Percentiles rank a stretch among this genome's conserved stretches.
These are phyloP conservation scores for Gouania willdenowi DNA, from an alignment of 2,797 vertebrate genomes.

Conservation along the genomic window DNA sequence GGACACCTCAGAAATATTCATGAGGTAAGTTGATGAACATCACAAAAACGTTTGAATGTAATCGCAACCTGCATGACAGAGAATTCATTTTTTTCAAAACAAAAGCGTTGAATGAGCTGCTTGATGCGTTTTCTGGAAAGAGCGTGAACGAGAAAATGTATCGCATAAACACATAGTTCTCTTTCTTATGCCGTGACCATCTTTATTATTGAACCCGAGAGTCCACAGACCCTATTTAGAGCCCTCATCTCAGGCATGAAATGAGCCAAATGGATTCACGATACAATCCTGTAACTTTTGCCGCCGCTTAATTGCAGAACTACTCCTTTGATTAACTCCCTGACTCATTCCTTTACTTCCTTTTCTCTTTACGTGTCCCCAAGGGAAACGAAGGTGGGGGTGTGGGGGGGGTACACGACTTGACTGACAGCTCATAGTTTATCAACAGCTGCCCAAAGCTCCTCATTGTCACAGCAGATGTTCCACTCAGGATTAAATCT, in stretches of 20 bases:
- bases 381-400: constrained; percentile 25
- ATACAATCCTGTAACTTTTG: constrained; percentile 60
- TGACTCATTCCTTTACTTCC: constrained; percentile 8
- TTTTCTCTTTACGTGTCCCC: constrained; percentile 5
- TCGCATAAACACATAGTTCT: constrained; percentile 28
- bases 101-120: too few relatives aligned
- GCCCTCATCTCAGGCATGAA: constrained; percentile 51
- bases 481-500: constrained; percentile 52
- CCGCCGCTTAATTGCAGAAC: constrained; percentile 64
- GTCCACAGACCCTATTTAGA: constrained; percentile 40
- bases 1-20: constrained; percentile 31
- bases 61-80: constrained; percentile 22
- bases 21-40: constrained; percentile 29
- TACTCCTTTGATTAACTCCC: constrained; percentile 62
- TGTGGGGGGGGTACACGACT: constrained; percentile 7
- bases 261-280: constrained; percentile 54
- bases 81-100: constrained; percentile 13
- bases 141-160: constrained; percentile 14
- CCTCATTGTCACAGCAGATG: constrained; percentile 37
- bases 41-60: constrained; percentile 27
- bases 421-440: constrained; percentile 57
- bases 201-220: constrained; percentile 36
- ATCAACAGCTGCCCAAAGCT: constrained; percentile 55
- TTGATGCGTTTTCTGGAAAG: constrained; percentile 13
- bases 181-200: constrained; percentile 24